These are phyloP conservation scores for Actinia tenebrosa DNA, from an alignment of 64 coral and sea anemone genomes.

Conservation along the genomic window DNA sequence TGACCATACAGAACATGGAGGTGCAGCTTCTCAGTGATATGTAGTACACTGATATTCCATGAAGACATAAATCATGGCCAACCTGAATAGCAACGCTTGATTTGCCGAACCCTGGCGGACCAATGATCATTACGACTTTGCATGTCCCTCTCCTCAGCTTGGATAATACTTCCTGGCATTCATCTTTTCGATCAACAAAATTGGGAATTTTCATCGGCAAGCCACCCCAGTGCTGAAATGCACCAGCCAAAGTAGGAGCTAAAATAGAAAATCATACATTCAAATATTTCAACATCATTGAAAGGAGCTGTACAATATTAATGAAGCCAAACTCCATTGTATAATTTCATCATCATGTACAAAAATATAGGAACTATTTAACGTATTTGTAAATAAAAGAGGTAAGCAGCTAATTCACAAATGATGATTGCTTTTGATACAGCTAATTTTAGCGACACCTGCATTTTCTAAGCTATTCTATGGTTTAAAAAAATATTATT, in stretches of 20 bases:
- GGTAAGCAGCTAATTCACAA: too few relatives aligned
- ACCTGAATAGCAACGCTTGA: conserved; percentile 83
- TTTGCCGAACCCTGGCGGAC: conserved; percentile 92
- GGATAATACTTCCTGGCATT: conserved; percentile 56
- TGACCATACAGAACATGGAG: conserved; percentile 67
- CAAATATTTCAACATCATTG: neutral
- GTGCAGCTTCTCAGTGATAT: conserved; percentile 65
- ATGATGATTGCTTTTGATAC: too few relatives aligned
- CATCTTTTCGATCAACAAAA: conserved; percentile 76
- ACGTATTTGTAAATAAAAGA: too few relatives aligned
- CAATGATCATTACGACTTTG: conserved; percentile 74
- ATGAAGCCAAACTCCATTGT: too few relatives aligned
- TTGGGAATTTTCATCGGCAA: conserved; percentile 67
- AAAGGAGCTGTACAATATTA: too few relatives aligned
- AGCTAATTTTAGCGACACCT: neutral
- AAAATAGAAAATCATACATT: neutral
- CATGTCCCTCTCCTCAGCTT: conserved; percentile 51
- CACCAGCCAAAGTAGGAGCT: conserved; percentile 50
- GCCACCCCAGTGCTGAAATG: conserved; percentile 72
- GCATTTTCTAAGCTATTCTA: neutral
- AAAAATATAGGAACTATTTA: too few relatives aligned
- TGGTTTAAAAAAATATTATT: too few relatives aligned
- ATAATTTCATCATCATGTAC: too few relatives aligned
- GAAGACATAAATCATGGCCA: conserved; percentile 73
- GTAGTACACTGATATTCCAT: conserved; percentile 66